These are phyloP conservation scores for Ailuropoda melanoleuca DNA, from an alignment of 2,113 vertebrate genomes.

Conservation along the genomic window DNA sequence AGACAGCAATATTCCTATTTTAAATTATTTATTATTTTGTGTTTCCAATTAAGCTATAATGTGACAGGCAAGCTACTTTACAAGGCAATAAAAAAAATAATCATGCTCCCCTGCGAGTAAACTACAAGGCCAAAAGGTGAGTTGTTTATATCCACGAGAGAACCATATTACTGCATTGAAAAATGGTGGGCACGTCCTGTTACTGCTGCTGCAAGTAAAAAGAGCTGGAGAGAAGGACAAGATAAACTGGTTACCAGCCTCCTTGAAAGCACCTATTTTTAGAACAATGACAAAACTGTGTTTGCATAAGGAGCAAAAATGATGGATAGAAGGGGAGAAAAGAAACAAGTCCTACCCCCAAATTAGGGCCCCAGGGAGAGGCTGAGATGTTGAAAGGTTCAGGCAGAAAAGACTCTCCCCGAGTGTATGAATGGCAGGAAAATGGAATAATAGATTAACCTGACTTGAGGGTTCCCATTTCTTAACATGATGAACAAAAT, in stretches of 20 bases:
- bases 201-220: constrained; percentile 74
- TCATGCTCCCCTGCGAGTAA: constrained; percentile 55
- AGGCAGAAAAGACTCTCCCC: not conserved
- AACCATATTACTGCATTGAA: constrained; percentile 61
- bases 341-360: constrained; percentile 63
- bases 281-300: constrained; percentile 84
- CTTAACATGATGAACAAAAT: not conserved
- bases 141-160: constrained; percentile 64
- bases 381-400: constrained; percentile 19
- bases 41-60: constrained; percentile 71
- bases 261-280: constrained; percentile 82
- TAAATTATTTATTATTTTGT: constrained; percentile 73
- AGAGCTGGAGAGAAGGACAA: constrained; percentile 62
- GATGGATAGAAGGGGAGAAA: constrained; percentile 74
- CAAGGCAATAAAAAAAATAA: constrained; percentile 64
- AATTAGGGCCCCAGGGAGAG: constrained; percentile 1
- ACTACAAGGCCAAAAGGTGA: constrained; percentile 69
- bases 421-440: not conserved
- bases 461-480: not conserved
- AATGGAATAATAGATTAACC: not conserved
- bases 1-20: not conserved
- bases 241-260: constrained; percentile 75
- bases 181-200: constrained; percentile 70
- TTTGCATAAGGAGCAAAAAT: constrained; percentile 82
- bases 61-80: constrained; percentile 63